These are phyloP conservation scores for Cossypha caffra DNA, from an alignment of 2,797 vertebrate species.

Conservation along the genomic window DNA sequence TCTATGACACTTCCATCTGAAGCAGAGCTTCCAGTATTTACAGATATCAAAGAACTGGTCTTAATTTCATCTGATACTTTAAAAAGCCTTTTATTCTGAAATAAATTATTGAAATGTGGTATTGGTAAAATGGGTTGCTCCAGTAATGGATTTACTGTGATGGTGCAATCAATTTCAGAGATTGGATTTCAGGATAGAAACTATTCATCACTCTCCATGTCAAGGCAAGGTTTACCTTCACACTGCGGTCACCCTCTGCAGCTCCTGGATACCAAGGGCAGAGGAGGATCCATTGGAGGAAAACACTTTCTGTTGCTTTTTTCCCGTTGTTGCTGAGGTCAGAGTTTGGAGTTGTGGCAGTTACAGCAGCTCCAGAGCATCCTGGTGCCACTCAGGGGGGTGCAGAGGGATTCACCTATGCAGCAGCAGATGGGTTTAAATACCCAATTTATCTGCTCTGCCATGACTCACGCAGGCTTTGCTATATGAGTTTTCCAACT, in stretches of 20 bases:
- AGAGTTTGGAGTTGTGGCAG: not conserved
- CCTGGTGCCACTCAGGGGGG: not conserved
- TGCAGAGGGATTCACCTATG: not conserved
- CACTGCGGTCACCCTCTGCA: slow-evolving; percentile 26
- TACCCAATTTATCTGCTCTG: rapidly evolving
- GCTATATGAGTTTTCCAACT: not conserved
- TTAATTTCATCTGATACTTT: slow-evolving; percentile 72
- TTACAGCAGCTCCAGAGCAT: not conserved
- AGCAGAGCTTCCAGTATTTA: slow-evolving; percentile 68
- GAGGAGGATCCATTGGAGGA: not conserved
- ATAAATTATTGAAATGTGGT: slow-evolving; percentile 70
- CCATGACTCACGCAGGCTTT: not conserved
- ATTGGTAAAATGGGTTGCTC: slow-evolving; percentile 48
- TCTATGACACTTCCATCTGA: slow-evolving; percentile 23
- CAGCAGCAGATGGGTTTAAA: not conserved
- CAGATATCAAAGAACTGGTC: slow-evolving; percentile 63
- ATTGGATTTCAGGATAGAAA: slow-evolving; percentile 69
- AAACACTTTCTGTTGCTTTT: not conserved
- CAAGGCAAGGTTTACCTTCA: slow-evolving; percentile 45
- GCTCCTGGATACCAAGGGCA: not conserved
- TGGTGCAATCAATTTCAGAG: slow-evolving; percentile 67
- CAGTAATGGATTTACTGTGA: slow-evolving; percentile 69
- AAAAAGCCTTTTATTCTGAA: slow-evolving; percentile 71
- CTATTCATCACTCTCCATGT: slow-evolving; percentile 65
- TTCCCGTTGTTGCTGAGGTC: not conserved